A percentile compares a stretch with the other conserved stretches of the same genome.
These are phyloP conservation scores for Parnassius glacialis DNA, from an alignment of 2,888 invertebrate genomes.

Conservation along the genomic window DNA sequence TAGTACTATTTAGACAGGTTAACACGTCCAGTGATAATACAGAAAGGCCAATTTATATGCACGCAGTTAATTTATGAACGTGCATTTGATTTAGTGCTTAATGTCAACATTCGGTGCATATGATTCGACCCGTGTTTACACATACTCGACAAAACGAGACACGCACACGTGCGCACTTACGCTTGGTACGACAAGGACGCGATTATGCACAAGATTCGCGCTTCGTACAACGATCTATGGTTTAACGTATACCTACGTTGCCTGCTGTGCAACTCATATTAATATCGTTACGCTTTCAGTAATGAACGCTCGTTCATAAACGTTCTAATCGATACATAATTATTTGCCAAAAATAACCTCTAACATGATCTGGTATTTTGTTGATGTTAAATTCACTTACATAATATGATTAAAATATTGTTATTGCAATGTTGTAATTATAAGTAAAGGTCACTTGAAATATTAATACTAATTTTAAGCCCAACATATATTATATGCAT, in stretches of 20 bases:
- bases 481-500: not conserved
- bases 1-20: not conserved
- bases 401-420: not conserved
- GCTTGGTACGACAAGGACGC: slow-evolving; percentile 31
- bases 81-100: slow-evolving; percentile 28
- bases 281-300: slow-evolving; percentile 1
- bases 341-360: slow-evolving; percentile 11
- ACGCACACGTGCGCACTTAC: slow-evolving; percentile 28
- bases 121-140: slow-evolving; percentile 59
- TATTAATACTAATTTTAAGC: not conserved
- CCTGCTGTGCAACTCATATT: not conserved
- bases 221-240: not conserved
- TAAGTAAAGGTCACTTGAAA: slow-evolving; percentile 6
- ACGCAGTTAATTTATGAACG: slow-evolving; percentile 33
- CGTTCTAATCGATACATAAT: slow-evolving; percentile 5
- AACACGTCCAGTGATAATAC: slow-evolving; percentile 15
- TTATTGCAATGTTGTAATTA: not conserved
- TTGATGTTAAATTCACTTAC: not conserved
- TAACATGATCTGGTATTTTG: slow-evolving; percentile 4
- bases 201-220: slow-evolving; percentile 25
- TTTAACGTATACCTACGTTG: not conserved
- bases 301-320: slow-evolving; percentile 6
- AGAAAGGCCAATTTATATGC: slow-evolving; percentile 30
- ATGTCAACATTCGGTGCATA: slow-evolving; percentile 42
- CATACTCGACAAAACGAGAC: slow-evolving; percentile 50